phyloP scores from a whole-genome alignment of 2,888 invertebrate species.

The Melanargia galathea region DNA sequence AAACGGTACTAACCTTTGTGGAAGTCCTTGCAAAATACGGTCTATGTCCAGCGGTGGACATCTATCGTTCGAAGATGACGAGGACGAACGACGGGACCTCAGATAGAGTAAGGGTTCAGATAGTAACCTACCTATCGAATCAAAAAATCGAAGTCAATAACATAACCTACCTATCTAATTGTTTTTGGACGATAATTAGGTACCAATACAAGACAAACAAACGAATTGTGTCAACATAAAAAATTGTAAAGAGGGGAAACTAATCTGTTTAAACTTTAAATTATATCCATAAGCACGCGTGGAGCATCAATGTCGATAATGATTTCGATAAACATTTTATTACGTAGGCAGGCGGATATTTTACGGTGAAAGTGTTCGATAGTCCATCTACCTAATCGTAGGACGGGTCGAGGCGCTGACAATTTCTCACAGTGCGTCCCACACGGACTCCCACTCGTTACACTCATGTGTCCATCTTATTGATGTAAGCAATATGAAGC shows the following conservation, averaged over 20 bases:
- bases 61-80: neutral
- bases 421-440: constrained; percentile 48
- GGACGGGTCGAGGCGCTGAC: constrained; percentile 49
- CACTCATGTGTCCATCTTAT: constrained; percentile 2
- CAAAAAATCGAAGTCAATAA: neutral
- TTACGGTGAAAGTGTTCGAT: constrained; percentile 56
- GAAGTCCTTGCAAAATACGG: neutral
- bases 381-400: constrained; percentile 43
- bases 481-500: neutral
- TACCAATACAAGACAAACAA: neutral
- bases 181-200: neutral
- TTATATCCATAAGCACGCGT: constrained; percentile 2
- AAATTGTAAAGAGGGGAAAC: neutral
- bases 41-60: neutral
- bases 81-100: neutral
- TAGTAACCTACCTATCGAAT: neutral
- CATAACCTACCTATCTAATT: too few relatives aligned
- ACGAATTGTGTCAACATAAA: neutral
- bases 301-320: constrained; percentile 26
- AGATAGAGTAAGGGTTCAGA: neutral
- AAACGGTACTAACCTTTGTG: neutral
- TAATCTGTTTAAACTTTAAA: neutral
- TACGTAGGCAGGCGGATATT: constrained; percentile 52
- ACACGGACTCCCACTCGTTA: constrained; percentile 51
- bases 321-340: constrained; percentile 18